A percentile compares a stretch with the other conserved stretches of the same genome.
Conservation (phyloP, 1,140 invertebrate species). For the Micrasema longulum region DNA sequence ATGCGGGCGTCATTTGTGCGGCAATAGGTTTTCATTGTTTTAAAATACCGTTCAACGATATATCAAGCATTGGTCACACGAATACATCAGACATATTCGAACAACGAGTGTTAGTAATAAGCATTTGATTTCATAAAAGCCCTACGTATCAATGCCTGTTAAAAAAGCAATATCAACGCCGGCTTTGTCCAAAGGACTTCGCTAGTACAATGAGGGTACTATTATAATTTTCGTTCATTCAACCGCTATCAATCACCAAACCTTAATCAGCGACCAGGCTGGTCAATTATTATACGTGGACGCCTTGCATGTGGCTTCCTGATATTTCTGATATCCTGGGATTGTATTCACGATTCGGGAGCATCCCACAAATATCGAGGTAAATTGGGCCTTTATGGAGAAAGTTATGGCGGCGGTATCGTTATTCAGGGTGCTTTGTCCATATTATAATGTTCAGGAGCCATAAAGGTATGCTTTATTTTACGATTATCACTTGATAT, state of each 20-base stretch:
- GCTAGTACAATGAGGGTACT: conserved; percentile 37
- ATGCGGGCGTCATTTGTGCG: too few species aligned
- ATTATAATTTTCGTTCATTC: conserved; percentile 47
- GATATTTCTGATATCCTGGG: conserved; percentile 5
- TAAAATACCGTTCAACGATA: too few species aligned
- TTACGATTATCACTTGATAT: too few species aligned
- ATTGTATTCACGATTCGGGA: too few species aligned
- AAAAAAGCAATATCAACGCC: conserved; percentile 45
- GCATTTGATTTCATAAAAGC: conserved; percentile 37
- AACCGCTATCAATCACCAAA: conserved; percentile 49
- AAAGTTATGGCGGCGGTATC: background rate
- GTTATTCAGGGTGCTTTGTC: background rate
- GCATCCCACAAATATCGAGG: conserved; percentile 21
- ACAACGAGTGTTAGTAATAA: conserved; percentile 34
- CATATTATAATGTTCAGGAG: too few species aligned
- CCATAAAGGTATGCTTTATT: too few species aligned
- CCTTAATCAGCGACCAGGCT: conserved; percentile 43
- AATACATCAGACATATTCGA: conserved; percentile 1
- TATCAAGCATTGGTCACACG: conserved; percentile 10
- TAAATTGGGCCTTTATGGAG: conserved; percentile 8
- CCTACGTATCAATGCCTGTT: conserved; percentile 30
- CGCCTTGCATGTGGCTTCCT: conserved; percentile 31
- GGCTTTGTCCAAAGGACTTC: conserved; percentile 24
- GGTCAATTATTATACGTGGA: conserved; percentile 17
- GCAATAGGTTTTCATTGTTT: too few species aligned